A percentile compares a stretch with the other conserved stretches of the same genome.
Evolutionary conservation across 2,888 invertebrate species (phyloP).

Genomic region (Crematogaster levior): DNA sequence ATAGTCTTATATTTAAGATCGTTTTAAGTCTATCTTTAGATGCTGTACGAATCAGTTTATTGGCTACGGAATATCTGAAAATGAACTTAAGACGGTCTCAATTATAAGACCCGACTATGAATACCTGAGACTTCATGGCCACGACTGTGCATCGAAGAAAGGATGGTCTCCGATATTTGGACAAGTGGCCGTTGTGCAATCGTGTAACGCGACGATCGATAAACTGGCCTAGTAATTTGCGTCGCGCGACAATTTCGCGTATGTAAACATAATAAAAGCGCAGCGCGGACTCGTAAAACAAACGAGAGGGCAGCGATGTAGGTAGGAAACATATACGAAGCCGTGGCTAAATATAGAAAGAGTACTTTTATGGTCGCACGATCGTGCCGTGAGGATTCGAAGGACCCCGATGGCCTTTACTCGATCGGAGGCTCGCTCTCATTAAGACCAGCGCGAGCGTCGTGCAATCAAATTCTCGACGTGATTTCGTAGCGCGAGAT

Average conservation of each 20-base stretch:
- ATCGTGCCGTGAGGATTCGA: conserved; percentile 65
- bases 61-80: no score
- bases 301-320: conserved; percentile 44
- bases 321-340: conserved; percentile 63
- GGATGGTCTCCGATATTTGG: conserved; percentile 1
- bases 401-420: conserved; percentile 71
- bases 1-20: no score
- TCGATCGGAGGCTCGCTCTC: conserved; percentile 67
- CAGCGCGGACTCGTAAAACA: conserved; percentile 61
- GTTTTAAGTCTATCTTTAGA: no score
- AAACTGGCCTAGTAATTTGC: conserved; percentile 16
- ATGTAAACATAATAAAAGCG: conserved; percentile 47
- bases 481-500: conserved; percentile 58
- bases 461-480: conserved; percentile 57
- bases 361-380: conserved; percentile 74
- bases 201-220: neutral
- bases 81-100: no score
- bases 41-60: no score
- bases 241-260: conserved; percentile 25
- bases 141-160: neutral
- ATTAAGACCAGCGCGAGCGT: conserved; percentile 63
- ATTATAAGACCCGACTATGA: no score
- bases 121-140: neutral
- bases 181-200: neutral
- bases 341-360: conserved; percentile 73